Base-by-base conservation (phyloP, 2,888 invertebrate genomes). In the Ennomos erosarius region DNA sequence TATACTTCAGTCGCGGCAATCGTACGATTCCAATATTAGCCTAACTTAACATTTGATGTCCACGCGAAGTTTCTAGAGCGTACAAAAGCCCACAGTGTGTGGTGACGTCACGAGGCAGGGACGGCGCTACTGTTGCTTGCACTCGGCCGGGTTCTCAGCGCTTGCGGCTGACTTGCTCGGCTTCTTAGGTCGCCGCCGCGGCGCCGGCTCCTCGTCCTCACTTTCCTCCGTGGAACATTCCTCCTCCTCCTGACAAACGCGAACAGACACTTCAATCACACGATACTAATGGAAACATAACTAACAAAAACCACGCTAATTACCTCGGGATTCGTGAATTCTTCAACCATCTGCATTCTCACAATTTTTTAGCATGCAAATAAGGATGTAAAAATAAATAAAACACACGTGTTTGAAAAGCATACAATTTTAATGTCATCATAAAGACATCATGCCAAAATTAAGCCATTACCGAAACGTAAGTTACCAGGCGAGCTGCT, bases 41-140 rank as follows among this genome's bases (percentile, higher is more conserved):
- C 50, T 67, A 67, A 48, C 56, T 55, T 59, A 58, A 46, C 45
- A 54, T 49, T 53, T 44, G 35, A 45, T 46, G 53, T 50, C 40
- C 38, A 33, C 40, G 45, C 40, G 55, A 11, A 35, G 48, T 42
- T 50, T 39, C 54, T 44, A 57, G 54, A 61, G 52, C 51, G 56
- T 63, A 59, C 36, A 65, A 68, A 65, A 71, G 65, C 35, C 42
- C 42, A 16, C 40, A 16, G 0, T 35, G 45, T 10, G 38, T 49
- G 35, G 10, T 6, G 45, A 26, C 8, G 59, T 37, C 26, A 42
- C 16, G 39, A 9, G 35, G 26, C 40, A 9, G 42, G 10, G 10
- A 33, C 46, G 47, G 46, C 35, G 76, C 91, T 95, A 96, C 91
- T 96, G 96, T 75, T 95, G 95, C 84, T 95, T 95, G 93, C 96